Evolutionary conservation across 1,140 invertebrate species (phyloP).

Genomic region (Trichomalopsis sarcophagae): DNA sequence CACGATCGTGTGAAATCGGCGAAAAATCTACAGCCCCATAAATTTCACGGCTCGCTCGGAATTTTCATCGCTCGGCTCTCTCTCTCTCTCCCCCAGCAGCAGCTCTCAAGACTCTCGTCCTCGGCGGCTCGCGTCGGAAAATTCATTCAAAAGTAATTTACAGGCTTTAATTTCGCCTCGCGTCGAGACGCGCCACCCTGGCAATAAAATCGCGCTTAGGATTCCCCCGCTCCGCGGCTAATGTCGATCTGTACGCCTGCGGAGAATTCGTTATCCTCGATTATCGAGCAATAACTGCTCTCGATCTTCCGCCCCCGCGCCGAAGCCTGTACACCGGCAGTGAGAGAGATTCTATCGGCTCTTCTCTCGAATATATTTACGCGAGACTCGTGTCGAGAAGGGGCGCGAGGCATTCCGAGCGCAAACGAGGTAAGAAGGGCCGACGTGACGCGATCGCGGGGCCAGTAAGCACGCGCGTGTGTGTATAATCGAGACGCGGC

Average conservation of each 20-base stretch:
- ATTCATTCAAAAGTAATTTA: constrained; percentile 21
- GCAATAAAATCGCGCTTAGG: constrained; percentile 16
- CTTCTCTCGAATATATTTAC: constrained; percentile 19
- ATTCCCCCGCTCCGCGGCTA: neutral
- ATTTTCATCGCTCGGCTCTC: neutral
- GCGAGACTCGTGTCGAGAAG: neutral
- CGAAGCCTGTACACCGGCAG: neutral
- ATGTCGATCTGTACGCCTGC: neutral
- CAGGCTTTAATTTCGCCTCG: constrained; percentile 25
- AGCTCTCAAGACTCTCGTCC: neutral
- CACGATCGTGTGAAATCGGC: neutral
- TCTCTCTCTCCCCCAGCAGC: neutral
- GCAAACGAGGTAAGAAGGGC: constrained; percentile 17
- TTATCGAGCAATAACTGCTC: constrained; percentile 21
- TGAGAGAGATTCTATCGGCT: neutral
- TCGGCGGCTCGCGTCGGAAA: neutral
- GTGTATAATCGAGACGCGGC: neutral
- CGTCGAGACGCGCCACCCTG: neutral
- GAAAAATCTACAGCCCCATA: neutral
- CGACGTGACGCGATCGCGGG: neutral
- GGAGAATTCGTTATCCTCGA: constrained; percentile 26
- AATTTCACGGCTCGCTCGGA: neutral
- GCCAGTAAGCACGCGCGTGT: neutral
- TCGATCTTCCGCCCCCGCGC: neutral
- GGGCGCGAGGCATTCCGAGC: neutral